Base-by-base conservation (phyloP, 1,140 invertebrate species). In the Lucilia sericata region DNA sequence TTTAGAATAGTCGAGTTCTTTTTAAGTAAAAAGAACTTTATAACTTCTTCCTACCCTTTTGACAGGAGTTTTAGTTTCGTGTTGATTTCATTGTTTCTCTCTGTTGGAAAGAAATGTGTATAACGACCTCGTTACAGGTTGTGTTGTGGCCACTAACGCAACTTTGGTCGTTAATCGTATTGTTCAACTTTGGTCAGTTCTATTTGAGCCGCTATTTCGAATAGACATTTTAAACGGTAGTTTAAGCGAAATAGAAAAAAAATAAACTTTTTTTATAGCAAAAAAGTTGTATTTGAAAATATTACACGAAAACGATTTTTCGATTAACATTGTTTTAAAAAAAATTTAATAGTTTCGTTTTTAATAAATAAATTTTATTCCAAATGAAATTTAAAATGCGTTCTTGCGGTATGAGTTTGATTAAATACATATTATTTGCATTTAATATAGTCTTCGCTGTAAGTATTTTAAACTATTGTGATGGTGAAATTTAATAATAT, bases 361-460 rank as follows among this genome's bases (percentile, higher is more conserved):
- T 42, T 42, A 42, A 76, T 42, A 76, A 74, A 74, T 19, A 74
- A 25, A 74, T 74, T 21, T 74, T 74, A n/a, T 65, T 65, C 30
- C 85, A 82, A 89, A 86, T 87, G 85, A 83, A 87, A 85, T 87
- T 87, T 86, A 91, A 88, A 90, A 93, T 94, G 92, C 91, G 92
- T 87, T 91, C 91, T 19, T 94, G 93, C 86, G 94, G 94, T 85
- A 93, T 95, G 91, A 93, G 92, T 89, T 91, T 93, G 82, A 93
- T 96, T 65, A 96, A 95, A 91, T 95, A 94, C 88, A 88, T 95
- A 74, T 89, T 96, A n/a, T 95, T 95, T 88, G 90, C 93, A 83
- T 95, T 96, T 88, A 96, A 95, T 91, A 92, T 95, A 17, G 88
- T 95, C 34, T 95, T 96, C 92, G 93, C 94, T 89, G 95, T 96